phyloP scores from a whole-genome alignment of 1,140 invertebrate genomes.

The Panonychus citri region DNA sequence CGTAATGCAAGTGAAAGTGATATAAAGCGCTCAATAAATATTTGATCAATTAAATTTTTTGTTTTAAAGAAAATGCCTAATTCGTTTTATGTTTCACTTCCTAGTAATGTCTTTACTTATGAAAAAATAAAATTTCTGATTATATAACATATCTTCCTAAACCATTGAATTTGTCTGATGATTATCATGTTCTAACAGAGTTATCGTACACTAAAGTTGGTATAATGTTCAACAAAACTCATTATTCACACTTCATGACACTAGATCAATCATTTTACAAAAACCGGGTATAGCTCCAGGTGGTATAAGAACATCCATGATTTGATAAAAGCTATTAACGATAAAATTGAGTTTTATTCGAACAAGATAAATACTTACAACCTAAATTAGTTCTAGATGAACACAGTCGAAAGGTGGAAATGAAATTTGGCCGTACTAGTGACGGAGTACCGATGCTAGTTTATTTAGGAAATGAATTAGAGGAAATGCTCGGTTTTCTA shows the following conservation, averaged over 20 bases:
- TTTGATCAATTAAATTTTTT: neutral
- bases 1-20: neutral
- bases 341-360: neutral
- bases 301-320: neutral
- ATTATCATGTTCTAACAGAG: neutral
- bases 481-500: neutral
- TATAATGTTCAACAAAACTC: neutral
- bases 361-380: neutral
- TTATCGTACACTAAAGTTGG: conserved; percentile 2
- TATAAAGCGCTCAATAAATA: no score
- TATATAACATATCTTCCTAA: neutral
- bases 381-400: neutral
- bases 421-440: no score
- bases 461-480: neutral
- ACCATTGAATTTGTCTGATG: neutral
- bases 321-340: neutral
- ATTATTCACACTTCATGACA: neutral
- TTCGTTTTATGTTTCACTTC: neutral
- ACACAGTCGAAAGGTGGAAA: no score
- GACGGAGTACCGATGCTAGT: no score
- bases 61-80: neutral
- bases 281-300: neutral
- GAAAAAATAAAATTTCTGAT: neutral
- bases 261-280: neutral
- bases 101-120: neutral